These are phyloP conservation scores for Cherax destructor DNA, from an alignment of 1,140 invertebrate species.

Conservation along the genomic window DNA sequence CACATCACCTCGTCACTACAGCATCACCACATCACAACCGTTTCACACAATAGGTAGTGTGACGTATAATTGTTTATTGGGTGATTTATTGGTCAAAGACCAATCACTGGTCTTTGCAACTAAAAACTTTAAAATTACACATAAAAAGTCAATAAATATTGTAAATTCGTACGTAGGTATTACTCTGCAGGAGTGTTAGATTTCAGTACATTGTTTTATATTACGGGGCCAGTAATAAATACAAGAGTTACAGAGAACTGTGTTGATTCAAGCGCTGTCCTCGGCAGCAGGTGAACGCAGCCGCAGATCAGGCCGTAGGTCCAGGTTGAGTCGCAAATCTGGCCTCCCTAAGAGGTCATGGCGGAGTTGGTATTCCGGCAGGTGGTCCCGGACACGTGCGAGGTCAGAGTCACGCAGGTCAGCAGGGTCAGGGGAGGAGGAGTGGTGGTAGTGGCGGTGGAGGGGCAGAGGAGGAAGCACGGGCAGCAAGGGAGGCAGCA, in stretches of 20 bases:
- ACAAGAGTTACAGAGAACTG: not conserved
- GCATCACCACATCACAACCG: too few species aligned
- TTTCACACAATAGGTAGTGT: too few species aligned
- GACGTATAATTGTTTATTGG: too few species aligned
- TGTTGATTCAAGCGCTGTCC: conserved; percentile 46
- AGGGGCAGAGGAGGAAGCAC: conserved; percentile 66
- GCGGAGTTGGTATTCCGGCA: conserved; percentile 58
- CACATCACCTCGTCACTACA: too few species aligned
- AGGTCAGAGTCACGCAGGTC: conserved; percentile 42
- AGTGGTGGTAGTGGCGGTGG: conserved; percentile 62
- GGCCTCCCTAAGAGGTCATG: conserved; percentile 63
- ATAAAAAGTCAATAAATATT: too few species aligned
- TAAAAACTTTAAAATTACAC: too few species aligned
- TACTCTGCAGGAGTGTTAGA: too few species aligned
- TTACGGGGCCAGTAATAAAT: not conserved
- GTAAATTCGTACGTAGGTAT: too few species aligned
- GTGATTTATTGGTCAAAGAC: too few species aligned
- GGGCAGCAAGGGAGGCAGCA: conserved; percentile 66
- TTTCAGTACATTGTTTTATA: too few species aligned
- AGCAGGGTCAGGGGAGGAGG: conserved; percentile 50
- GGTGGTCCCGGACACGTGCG: conserved; percentile 29
- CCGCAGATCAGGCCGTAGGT: conserved; percentile 59
- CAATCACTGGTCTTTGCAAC: too few species aligned
- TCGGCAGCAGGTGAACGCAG: conserved; percentile 67
- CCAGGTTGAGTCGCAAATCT: conserved; percentile 62